Evolutionary conservation across 2,113 vertebrate genomes (phyloP).

Genomic region (Pygoscelis adeliae): DNA sequence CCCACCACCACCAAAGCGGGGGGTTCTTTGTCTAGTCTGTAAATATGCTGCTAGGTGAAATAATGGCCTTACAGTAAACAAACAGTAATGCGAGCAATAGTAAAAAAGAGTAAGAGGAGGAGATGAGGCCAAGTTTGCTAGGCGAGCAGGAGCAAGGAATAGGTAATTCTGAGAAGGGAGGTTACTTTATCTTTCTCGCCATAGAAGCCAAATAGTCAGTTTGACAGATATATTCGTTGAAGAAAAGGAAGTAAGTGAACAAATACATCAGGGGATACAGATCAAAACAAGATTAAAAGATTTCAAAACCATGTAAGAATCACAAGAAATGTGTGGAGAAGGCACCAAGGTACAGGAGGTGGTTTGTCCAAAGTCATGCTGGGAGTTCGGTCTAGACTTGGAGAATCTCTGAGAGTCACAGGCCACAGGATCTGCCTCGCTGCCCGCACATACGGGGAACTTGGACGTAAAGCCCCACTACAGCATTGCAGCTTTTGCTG

Average conservation of each 20-base stretch:
- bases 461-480: background rate
- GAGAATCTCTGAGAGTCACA: background rate
- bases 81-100: background rate
- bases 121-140: background rate
- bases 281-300: background rate
- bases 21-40: background rate
- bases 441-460: fast-evolving
- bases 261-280: background rate
- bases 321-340: background rate
- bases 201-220: background rate
- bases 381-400: background rate
- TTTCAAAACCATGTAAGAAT: background rate
- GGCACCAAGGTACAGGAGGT: background rate
- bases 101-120: background rate
- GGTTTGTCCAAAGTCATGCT: background rate
- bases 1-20: background rate
- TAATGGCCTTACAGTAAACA: background rate
- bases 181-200: background rate
- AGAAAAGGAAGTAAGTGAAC: background rate
- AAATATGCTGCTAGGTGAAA: background rate
- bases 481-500: background rate
- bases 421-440: background rate
- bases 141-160: background rate
- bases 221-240: background rate
- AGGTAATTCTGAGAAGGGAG: background rate